Evolutionary conservation across 2,888 invertebrate species (phyloP).

Genomic region (Hanleya hanleyi): DNA sequence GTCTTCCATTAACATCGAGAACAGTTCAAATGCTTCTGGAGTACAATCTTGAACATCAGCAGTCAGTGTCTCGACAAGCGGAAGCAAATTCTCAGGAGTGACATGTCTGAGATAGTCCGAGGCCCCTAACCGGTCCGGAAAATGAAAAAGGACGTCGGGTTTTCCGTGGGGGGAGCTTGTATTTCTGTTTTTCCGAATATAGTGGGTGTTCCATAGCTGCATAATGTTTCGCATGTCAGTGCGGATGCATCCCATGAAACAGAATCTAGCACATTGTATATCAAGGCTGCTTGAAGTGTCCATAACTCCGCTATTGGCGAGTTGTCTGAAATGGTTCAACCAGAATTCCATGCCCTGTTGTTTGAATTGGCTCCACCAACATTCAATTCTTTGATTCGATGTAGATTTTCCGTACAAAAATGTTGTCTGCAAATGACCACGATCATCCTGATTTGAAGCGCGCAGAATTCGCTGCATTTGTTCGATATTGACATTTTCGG

Average conservation of each 20-base stretch:
- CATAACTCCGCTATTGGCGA: not conserved
- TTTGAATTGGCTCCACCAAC: constrained; percentile 8
- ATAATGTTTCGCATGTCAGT: not conserved
- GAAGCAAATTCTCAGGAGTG: not conserved
- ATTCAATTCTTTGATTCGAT: constrained; percentile 3
- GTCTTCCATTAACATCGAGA: not conserved
- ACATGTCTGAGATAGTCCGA: not conserved
- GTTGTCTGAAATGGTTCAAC: not conserved
- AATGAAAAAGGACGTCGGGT: not conserved
- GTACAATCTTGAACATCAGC: not conserved
- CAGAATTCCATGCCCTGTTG: not conserved
- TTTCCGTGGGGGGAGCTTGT: not conserved
- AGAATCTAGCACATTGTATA: not conserved
- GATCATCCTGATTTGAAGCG: not conserved
- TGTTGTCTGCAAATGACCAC: not conserved
- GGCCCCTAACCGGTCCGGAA: not conserved
- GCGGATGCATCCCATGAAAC: not conserved
- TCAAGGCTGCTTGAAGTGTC: not conserved
- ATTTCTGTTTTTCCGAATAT: not conserved
- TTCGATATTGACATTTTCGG: constrained; percentile 6
- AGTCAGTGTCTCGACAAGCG: not conserved
- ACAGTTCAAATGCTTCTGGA: not conserved
- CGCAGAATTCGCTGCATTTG: not conserved
- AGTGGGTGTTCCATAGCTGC: constrained; percentile 12
- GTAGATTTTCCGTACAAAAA: not conserved